Percentiles rank a stretch among this genome's conserved stretches.
These are phyloP conservation scores for Oligia strigilis DNA, from an alignment of 2,888 invertebrate genomes.

Conservation along the genomic window DNA sequence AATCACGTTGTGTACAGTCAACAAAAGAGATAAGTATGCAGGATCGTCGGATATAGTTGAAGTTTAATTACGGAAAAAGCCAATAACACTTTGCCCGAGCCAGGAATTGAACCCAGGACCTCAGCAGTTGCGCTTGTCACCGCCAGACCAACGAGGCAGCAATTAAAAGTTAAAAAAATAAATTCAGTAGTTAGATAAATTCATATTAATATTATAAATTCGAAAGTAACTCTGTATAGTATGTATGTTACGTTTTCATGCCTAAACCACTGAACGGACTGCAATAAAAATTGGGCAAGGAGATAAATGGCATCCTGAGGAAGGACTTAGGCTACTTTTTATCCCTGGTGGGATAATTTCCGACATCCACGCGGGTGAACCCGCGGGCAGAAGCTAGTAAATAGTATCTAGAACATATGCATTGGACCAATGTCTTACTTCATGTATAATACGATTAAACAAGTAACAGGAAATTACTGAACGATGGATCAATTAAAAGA, in stretches of 20 bases:
- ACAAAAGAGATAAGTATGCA: no score
- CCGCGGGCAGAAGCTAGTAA: no score
- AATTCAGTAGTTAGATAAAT: background rate
- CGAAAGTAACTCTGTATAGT: no score
- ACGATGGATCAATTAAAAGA: constrained; percentile 35
- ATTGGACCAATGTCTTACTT: background rate
- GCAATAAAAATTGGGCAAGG: background rate
- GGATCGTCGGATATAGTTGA: no score
- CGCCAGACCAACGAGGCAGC: background rate
- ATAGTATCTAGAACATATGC: no score
- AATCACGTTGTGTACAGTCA: no score
- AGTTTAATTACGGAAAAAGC: background rate
- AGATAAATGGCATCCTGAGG: no score
- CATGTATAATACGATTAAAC: background rate
- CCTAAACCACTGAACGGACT: background rate
- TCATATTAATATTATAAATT: no score
- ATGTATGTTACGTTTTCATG: no score
- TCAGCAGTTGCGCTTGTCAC: background rate
- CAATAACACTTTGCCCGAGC: no score
- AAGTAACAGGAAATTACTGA: constrained; percentile 26
- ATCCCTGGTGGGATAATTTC: no score
- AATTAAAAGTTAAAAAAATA: background rate
- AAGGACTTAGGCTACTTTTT: background rate
- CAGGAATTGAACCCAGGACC: background rate
- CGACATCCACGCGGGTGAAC: no score